A percentile compares a stretch with the other conserved stretches of the same genome.
phyloP scores from a whole-genome alignment of 2,797 vertebrate genomes.

The Bucorvus abyssinicus region DNA sequence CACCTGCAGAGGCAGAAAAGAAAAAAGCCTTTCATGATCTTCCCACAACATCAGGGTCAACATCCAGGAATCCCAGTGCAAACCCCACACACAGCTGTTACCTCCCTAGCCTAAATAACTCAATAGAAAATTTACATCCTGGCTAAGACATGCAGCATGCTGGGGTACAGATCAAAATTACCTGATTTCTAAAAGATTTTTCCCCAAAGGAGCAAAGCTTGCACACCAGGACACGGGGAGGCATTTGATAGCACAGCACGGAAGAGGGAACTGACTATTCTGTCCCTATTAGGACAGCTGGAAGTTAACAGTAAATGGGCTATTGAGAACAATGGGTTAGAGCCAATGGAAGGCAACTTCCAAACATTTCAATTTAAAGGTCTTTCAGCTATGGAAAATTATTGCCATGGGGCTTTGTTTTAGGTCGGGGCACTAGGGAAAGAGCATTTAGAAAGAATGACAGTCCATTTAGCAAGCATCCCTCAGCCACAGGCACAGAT shows the following conservation, averaged over 20 bases:
- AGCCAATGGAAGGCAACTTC: slow-evolving; percentile 57
- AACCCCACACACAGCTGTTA: neutral
- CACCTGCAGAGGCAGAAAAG: neutral
- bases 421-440: slow-evolving; percentile 40
- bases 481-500: slow-evolving; percentile 15
- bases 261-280: slow-evolving; percentile 30
- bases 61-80: neutral
- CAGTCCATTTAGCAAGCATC: slow-evolving; percentile 45
- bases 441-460: slow-evolving; percentile 43
- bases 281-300: slow-evolving; percentile 37
- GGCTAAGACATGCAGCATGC: neutral
- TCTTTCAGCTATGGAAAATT: slow-evolving; percentile 65
- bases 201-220: slow-evolving; percentile 3
- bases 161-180: neutral
- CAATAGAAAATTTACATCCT: neutral
- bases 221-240: slow-evolving; percentile 17
- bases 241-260: slow-evolving; percentile 40
- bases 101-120: neutral
- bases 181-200: slow-evolving; percentile 39
- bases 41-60: neutral
- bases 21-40: neutral
- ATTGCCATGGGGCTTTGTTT: slow-evolving; percentile 51
- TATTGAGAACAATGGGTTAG: slow-evolving; percentile 56
- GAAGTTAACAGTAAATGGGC: slow-evolving; percentile 49
- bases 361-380: slow-evolving; percentile 65